Conservation (phyloP, 2,797 vertebrate genomes). For the Notolepis coatsorum region DNA sequence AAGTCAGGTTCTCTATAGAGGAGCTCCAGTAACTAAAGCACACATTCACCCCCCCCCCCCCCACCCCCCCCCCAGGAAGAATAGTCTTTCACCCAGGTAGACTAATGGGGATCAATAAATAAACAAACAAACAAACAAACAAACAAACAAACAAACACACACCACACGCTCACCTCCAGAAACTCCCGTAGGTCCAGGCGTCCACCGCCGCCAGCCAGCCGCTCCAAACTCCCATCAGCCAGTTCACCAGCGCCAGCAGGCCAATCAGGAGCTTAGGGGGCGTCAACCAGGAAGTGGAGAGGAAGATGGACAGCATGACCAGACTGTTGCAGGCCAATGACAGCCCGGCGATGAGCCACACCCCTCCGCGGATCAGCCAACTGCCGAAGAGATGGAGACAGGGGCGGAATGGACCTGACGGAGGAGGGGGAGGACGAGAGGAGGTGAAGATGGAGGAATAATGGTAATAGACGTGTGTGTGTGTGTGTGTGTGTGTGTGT, state of each 20-base stretch:
- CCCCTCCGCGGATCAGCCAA: slow-evolving; percentile 91
- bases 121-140: not conserved
- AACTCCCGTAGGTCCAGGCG: slow-evolving; percentile 89
- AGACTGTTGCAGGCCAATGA: slow-evolving; percentile 88
- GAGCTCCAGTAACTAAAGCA: no score
- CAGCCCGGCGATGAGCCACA: slow-evolving; percentile 88
- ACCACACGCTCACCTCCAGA: slow-evolving; percentile 71
- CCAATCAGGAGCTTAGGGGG: slow-evolving; percentile 88
- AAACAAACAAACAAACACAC: not conserved
- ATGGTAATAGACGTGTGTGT: not conserved
- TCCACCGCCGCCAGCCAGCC: slow-evolving; percentile 87
- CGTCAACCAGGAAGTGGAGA: slow-evolving; percentile 77
- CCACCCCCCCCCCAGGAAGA: no score
- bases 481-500: not conserved
- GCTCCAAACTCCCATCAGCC: slow-evolving; percentile 87
- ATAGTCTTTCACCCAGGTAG: no score
- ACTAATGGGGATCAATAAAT: not conserved
- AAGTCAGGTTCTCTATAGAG: no score
- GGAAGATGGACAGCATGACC: slow-evolving; percentile 86
- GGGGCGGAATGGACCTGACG: slow-evolving; percentile 90
- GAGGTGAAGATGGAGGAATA: not conserved
- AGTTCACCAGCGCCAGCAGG: slow-evolving; percentile 86
- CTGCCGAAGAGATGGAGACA: slow-evolving; percentile 91
- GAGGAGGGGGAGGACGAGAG: no score
- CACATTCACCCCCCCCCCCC: not conserved